A percentile compares a stretch with the other conserved stretches of the same genome.
Conservation (phyloP, 1,140 invertebrate species). For the Drosophila kurseongensis region DNA sequence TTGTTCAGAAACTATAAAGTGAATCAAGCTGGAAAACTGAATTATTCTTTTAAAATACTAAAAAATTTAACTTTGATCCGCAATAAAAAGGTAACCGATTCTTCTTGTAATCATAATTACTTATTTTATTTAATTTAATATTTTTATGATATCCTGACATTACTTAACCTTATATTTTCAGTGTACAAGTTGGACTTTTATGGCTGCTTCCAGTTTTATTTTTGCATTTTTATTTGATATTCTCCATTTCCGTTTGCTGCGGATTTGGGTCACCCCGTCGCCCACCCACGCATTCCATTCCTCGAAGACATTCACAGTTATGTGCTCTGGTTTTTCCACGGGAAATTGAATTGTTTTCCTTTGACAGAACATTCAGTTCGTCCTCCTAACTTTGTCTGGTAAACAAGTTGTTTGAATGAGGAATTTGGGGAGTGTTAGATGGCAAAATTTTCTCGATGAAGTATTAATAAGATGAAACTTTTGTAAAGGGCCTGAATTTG, state of each 20-base stretch:
- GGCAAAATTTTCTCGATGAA: conserved; percentile 70
- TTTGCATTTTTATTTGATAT: conserved; percentile 72
- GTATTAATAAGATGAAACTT: conserved; percentile 71
- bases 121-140: not conserved
- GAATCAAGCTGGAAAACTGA: no score
- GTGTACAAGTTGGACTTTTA: conserved; percentile 47
- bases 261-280: conserved; percentile 72
- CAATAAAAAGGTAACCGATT: not conserved
- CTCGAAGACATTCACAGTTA: conserved; percentile 62
- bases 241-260: conserved; percentile 47
- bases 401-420: conserved; percentile 62
- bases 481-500: conserved; percentile 14
- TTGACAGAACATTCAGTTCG: conserved; percentile 56
- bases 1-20: no score
- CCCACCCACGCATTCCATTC: conserved; percentile 47
- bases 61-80: no score
- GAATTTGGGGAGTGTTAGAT: conserved; percentile 16
- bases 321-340: conserved; percentile 54
- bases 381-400: conserved; percentile 53
- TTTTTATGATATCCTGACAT: not conserved
- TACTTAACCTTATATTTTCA: not conserved
- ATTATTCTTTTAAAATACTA: no score
- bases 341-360: conserved; percentile 78
- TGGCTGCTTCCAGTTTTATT: conserved; percentile 51
- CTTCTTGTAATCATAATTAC: no score